Base-by-base conservation (phyloP, 2,113 vertebrate species). In the Pleuronectes platessa region DNA sequence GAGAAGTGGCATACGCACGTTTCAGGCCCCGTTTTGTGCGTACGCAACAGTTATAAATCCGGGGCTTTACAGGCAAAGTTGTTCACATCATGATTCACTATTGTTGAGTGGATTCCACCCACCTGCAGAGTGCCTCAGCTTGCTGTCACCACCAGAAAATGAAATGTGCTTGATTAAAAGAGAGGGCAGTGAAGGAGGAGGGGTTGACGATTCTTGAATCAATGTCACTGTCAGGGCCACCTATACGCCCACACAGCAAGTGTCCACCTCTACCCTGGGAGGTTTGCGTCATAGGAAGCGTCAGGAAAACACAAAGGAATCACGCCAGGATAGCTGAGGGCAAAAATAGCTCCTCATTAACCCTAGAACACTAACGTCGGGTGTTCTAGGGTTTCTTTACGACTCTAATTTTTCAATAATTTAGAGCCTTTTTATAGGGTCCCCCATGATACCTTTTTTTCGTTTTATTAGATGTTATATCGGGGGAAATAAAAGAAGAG, bases 41-140 rank as follows among this genome's bases (percentile, higher is more conserved):
- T 24, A 24, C 2, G 24, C 24, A 24, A 24, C 24, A 2, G 24
- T 24, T 24, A 24, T 24, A 24, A 24, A 24, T 24, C 24, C 24
- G 2, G 24, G 56, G 24, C 23, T 59, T 68, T 35, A 61, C 15
- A 51, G 5, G 14, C 23, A 71, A 66, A 66, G 21, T 71, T 76
- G 47, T 76, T 72, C 74, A 84, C 86, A 42, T 35, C n/a, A 27
- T 92, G 89, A 90, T 53, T 90, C 84, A 89, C 24, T 40, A 7
- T 18, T 37, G 40, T 42, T 42, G 40, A 42, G 40, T 71, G 75
- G 65, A 78, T 77, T 87, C 86, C 88, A 74, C 83, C 85, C 79
- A 85, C 88, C 54, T 77, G 13, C 18, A 54, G 15, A 54, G 23
- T 55, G 24, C 62, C 49, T 65, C 27, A 60, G 21, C 56, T 51